Evolutionary conservation across 2,797 vertebrate genomes (phyloP).

Genomic region (Remorina albescens): DNA sequence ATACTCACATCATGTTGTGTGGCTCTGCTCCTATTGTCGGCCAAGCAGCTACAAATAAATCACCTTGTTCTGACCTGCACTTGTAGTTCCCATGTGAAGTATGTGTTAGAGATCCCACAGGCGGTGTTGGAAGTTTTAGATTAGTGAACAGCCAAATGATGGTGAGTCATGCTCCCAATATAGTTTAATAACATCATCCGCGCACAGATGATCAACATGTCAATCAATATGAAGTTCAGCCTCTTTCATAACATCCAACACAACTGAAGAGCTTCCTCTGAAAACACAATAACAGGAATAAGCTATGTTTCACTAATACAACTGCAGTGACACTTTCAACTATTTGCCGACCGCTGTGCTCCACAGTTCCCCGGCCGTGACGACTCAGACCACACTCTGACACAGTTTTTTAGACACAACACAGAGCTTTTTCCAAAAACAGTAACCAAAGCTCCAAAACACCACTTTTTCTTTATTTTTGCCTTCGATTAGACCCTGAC

Average conservation of each 20-base stretch:
- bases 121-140: neutral
- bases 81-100: neutral
- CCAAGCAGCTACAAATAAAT: neutral
- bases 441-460: neutral
- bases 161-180: neutral
- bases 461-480: neutral
- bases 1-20: too few species aligned
- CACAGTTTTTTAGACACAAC: neutral
- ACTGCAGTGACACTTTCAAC: neutral
- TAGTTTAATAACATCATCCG: neutral
- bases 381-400: too few species aligned
- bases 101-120: neutral
- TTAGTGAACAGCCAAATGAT: neutral
- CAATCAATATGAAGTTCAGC: neutral
- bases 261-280: neutral
- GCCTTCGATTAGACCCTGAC: neutral
- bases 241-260: neutral
- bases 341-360: neutral
- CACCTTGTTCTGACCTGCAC: neutral
- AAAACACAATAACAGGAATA: neutral
- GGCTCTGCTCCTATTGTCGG: too few species aligned
- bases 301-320: neutral
- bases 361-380: neutral
- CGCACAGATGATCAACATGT: too few species aligned
- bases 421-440: neutral